Evolutionary conservation across 2,113 vertebrate genomes (phyloP).

Genomic region (Junco hyemalis): DNA sequence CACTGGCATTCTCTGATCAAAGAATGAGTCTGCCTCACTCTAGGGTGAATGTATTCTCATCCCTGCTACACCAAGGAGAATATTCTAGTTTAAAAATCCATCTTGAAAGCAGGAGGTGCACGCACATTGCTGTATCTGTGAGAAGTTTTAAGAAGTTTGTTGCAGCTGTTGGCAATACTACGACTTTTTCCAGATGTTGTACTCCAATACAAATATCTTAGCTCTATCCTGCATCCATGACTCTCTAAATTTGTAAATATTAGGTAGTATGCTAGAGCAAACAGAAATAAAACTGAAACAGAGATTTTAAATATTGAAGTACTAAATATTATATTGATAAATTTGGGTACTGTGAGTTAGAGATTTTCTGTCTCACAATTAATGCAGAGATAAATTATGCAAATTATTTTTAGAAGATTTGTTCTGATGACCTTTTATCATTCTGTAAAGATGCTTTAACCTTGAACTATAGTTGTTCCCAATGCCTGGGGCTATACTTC

Average conservation of each 20-base stretch:
- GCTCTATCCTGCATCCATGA: background rate
- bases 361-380: background rate
- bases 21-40: background rate
- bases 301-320: background rate
- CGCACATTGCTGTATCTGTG: background rate
- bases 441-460: background rate
- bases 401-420: background rate
- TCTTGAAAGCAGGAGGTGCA: background rate
- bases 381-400: background rate
- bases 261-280: background rate
- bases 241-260: background rate
- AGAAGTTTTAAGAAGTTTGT: background rate
- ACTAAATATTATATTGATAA: background rate
- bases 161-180: background rate
- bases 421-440: background rate
- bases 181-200: background rate
- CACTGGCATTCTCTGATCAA: background rate
- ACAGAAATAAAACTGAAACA: background rate
- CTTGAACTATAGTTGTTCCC: background rate
- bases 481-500: background rate
- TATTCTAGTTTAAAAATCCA: background rate
- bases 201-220: background rate
- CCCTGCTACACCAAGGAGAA: background rate
- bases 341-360: background rate
- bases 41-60: background rate